Evolutionary conservation across 2,113 vertebrate genomes (phyloP).

Genomic region (Cyphomyrus discorhynchus): DNA sequence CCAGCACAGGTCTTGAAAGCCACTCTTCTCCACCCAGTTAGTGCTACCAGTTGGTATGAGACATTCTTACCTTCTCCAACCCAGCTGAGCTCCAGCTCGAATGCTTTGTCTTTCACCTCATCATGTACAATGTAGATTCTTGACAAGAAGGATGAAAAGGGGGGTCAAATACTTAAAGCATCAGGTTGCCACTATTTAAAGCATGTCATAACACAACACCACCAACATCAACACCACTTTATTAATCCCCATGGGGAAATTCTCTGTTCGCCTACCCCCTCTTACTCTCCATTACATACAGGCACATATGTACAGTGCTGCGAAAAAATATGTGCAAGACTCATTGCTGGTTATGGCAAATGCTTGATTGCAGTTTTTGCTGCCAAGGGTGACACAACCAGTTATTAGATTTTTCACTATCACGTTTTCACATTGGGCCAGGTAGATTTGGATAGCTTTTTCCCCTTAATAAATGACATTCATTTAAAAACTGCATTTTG

Average conservation of each 20-base stretch:
- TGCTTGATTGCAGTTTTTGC: too few relatives aligned
- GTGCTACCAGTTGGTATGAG: not conserved
- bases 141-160: not conserved
- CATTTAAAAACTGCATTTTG: too few relatives aligned
- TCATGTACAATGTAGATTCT: constrained; percentile 99
- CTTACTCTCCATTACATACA: not conserved
- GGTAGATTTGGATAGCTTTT: too few relatives aligned
- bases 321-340: too few relatives aligned
- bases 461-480: too few relatives aligned
- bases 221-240: not conserved
- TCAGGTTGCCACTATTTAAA: not conserved
- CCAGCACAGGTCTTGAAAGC: not conserved
- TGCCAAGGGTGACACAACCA: too few relatives aligned
- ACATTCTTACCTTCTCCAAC: constrained; percentile 83
- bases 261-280: not conserved
- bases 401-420: too few relatives aligned
- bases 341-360: too few relatives aligned
- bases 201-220: not conserved
- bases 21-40: not conserved
- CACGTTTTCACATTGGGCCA: too few relatives aligned
- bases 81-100: constrained; percentile 97
- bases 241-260: not conserved
- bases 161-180: not conserved
- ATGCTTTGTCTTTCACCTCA: constrained; percentile 98
- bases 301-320: not conserved